phyloP scores from a whole-genome alignment of 2,888 invertebrate species.

The Sycophila texana region DNA sequence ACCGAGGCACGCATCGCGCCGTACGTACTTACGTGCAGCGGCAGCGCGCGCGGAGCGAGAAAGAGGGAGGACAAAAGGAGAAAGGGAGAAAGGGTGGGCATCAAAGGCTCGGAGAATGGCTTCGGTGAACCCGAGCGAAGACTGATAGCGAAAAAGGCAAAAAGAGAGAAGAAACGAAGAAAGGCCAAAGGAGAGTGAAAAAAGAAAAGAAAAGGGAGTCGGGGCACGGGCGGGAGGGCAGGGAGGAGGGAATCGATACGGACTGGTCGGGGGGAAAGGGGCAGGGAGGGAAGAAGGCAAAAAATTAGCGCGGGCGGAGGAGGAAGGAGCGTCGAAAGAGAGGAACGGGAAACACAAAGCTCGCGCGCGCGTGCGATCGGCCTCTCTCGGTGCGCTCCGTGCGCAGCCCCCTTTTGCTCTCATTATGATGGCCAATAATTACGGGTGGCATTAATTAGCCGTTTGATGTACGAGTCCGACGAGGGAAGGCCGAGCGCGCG shows the following conservation, averaged over 20 bases:
- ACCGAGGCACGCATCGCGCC: no score
- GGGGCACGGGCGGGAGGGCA: conserved; percentile 44
- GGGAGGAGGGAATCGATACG: conserved; percentile 43
- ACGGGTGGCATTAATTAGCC: conserved; percentile 70
- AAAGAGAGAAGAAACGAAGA: conserved; percentile 48
- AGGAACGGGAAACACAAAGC: conserved; percentile 48
- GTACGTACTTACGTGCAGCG: neutral
- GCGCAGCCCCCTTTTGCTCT: conserved; percentile 57
- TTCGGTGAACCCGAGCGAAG: conserved; percentile 34
- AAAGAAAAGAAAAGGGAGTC: neutral
- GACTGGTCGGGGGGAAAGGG: conserved; percentile 11
- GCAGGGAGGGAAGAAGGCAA: conserved; percentile 21
- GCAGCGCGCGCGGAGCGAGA: conserved; percentile 4
- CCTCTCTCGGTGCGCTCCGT: neutral
- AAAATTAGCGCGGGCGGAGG: conserved; percentile 51
- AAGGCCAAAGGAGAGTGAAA: conserved; percentile 50
- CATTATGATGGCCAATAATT: conserved; percentile 70
- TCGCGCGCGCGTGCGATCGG: conserved; percentile 42
- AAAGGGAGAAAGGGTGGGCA: conserved; percentile 44
- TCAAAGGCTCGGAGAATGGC: conserved; percentile 48
- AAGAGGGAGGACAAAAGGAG: conserved; percentile 45
- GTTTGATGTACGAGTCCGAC: conserved; percentile 69
- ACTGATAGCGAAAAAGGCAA: conserved; percentile 45
- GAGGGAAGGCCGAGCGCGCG: conserved; percentile 51
- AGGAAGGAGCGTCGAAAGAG: conserved; percentile 33